These are phyloP conservation scores for Rhynchotus rufescens DNA, from an alignment of 2,797 vertebrate genomes.

Conservation along the genomic window DNA sequence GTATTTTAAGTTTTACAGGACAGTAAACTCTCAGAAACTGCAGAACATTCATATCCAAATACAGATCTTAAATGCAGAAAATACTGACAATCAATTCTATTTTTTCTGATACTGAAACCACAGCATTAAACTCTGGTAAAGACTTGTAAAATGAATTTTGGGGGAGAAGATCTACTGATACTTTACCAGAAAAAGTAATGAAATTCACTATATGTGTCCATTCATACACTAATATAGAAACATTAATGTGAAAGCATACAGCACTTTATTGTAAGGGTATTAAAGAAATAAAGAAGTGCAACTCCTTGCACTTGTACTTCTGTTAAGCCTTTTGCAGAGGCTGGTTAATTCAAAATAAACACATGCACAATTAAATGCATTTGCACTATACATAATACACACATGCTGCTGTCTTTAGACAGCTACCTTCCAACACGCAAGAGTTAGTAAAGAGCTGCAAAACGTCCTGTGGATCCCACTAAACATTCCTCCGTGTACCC, in stretches of 20 bases:
- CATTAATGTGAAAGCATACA: not conserved
- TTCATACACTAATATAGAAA: not conserved
- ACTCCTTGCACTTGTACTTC: not conserved
- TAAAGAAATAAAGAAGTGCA: not conserved
- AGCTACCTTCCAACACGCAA: not conserved
- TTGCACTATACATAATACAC: not conserved
- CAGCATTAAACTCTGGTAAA: not conserved
- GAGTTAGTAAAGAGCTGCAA: not conserved
- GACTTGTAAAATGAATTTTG: not conserved
- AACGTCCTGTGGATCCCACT: not conserved
- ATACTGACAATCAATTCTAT: not conserved
- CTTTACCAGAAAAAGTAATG: not conserved
- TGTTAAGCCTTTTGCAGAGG: not conserved
- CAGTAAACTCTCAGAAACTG: no score
- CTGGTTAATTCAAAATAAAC: not conserved
- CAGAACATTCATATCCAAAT: conserved; percentile 1
- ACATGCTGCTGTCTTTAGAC: not conserved
- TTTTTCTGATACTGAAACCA: not conserved
- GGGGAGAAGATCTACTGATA: not conserved
- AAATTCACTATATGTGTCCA: not conserved
- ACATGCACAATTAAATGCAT: not conserved
- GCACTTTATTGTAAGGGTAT: not conserved
- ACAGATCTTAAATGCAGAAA: not conserved
- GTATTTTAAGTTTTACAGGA: no score
- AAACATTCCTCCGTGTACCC: conserved; percentile 18